A percentile compares a stretch with the other conserved stretches of the same genome.
phyloP scores from a whole-genome alignment of 2,797 vertebrate species.

The Pelobates cultripes region DNA sequence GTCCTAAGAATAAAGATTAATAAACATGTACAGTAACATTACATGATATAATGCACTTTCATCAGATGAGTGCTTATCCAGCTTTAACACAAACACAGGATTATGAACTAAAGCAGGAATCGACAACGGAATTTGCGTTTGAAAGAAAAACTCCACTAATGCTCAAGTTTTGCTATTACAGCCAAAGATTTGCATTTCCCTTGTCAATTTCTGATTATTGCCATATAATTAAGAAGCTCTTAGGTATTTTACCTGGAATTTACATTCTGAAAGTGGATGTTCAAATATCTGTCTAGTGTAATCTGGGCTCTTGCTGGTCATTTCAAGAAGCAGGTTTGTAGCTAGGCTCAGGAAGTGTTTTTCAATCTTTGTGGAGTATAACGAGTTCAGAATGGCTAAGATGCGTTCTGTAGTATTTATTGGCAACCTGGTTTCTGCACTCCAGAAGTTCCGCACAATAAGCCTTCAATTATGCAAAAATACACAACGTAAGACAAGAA shows the following conservation, averaged over 20 bases:
- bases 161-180: too few relatives aligned
- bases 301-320: slow-evolving; percentile 94
- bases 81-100: not conserved
- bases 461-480: slow-evolving; percentile 62
- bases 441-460: slow-evolving; percentile 93
- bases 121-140: too few relatives aligned
- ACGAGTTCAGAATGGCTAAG: slow-evolving; percentile 78
- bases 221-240: too few relatives aligned
- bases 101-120: too few relatives aligned
- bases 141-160: too few relatives aligned
- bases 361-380: slow-evolving; percentile 91
- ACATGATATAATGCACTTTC: too few relatives aligned
- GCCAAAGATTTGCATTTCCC: too few relatives aligned
- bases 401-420: slow-evolving; percentile 84
- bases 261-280: slow-evolving; percentile 93
- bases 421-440: slow-evolving; percentile 89
- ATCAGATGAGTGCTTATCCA: not conserved
- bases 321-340: slow-evolving; percentile 93
- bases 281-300: slow-evolving; percentile 90
- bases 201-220: too few relatives aligned
- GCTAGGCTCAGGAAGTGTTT: slow-evolving; percentile 87
- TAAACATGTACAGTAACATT: too few relatives aligned
- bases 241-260: slow-evolving; percentile 83
- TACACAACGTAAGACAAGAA: too few relatives aligned
- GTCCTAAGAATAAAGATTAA: slow-evolving; percentile 73